Base-by-base conservation (phyloP, 2,888 invertebrate genomes). In the Apamea crenata region DNA sequence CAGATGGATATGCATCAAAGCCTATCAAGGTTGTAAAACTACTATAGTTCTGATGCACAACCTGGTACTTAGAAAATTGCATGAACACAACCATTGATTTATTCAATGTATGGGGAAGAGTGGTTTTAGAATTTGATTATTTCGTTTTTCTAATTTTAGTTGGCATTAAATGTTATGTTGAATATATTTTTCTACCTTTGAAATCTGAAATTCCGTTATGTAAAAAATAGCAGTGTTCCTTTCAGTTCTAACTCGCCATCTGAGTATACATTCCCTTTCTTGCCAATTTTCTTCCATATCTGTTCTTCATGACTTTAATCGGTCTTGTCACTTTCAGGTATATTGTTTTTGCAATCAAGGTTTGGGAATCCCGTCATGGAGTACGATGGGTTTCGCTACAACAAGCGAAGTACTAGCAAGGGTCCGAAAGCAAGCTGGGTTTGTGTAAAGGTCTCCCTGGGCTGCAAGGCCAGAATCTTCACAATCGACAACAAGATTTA, bases 41-140 rank as follows among this genome's bases (percentile, higher is more conserved):
- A 69, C 74, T 36, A 63, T 80, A 16, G 63, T 79, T n/a, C 44
- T 74, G 16, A 18, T 66, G 4, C 5, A 79, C 50, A 67, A 75
- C 32, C 2, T 61, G 32, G 53, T 93, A 32, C 56, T 90, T 1
- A 77, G 40, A 65, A 61, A 63, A 25, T 53, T 81, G 14, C 69
- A 82, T 25, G 32, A 67, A 29, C 73, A 93, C 79, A 91, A 90
- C 53, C 91, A 92, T 86, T 91, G 70, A 87, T 61, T 50, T n/a
- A 29, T 77, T 61, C 8, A 66, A 25, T 69, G 2, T 47, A 44
- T 29, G 44, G 44, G 56, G 3, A n/a, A 21, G 21, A 36, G 16
- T 21, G 21, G 21, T 61, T 47, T 36, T 29, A 32, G 8, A 56
- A 56, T 44, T 56, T 18, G 0, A 32, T n/a, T 14, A 29, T 72